Base-by-base conservation (phyloP, 1,140 invertebrate species). In the Anthonomus grandis region DNA sequence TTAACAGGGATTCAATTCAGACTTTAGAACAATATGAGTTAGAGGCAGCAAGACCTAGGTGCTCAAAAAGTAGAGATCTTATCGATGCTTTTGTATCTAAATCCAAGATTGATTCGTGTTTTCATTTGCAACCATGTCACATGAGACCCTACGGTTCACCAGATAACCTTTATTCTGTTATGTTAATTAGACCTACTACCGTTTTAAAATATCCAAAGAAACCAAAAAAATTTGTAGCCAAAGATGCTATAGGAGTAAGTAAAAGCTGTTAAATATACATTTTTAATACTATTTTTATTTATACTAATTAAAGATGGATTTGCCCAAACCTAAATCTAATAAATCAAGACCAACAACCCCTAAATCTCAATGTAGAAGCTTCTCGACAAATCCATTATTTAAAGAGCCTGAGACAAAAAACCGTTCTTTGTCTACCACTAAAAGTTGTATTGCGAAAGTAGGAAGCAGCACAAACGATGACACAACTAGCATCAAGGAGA, bases 1-100 rank as follows among this genome's bases (percentile, higher is more conserved):
- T 34, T 12, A 36, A 57, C n/a, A 18, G 24, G 4, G 31, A 10
- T 47, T 23, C 31, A 36, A 36, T 31, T 36, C 49, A 59, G 34
- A 41, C 38, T 9, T 31, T 52, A n/a, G 56, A 62, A 44, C 56
- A 55, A 39, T 62, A 62, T 21, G 56, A 62, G 24, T 37, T 62
- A 3, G 56, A 62, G 31, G 50, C 51, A 5, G 50, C 56, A 8
- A 49, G 38, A 12, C 60, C 55, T 3, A 22, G 50, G 15, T 37
- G 34, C 2, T 31, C 19, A 8, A 54, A 59, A 23, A 59, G 52
- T 13, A n/a, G 19, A 4, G 49, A 59, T 3, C 5, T 59, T 10
- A 12, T 59, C 3, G 34, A 52, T 4, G 41, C 39, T 1, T 59
- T 59, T 39, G 8, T 3, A 4, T 15, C 18, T 5, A 44, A 44